phyloP scores from a whole-genome alignment of 2,888 invertebrate genomes.

The Lottia scabra region DNA sequence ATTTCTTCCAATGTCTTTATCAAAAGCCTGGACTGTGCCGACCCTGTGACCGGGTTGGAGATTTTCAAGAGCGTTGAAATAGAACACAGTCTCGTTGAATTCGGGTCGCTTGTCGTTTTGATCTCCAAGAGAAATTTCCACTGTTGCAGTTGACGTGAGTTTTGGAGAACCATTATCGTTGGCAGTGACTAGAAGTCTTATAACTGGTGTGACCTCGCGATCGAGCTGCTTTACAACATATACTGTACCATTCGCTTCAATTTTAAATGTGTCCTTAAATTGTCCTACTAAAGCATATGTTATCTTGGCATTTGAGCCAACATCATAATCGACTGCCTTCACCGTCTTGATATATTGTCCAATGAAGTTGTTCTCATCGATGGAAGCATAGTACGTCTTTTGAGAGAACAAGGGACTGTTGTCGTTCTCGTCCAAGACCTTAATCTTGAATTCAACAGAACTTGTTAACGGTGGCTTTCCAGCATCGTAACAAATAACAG shows the following conservation, averaged over 20 bases:
- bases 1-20: constrained; percentile 49
- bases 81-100: constrained; percentile 88
- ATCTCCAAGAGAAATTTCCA: constrained; percentile 55
- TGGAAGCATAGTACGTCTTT: constrained; percentile 34
- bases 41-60: constrained; percentile 52
- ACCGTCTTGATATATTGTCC: constrained; percentile 80
- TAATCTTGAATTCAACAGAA: constrained; percentile 47
- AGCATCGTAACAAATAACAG: constrained; percentile 75
- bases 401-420: constrained; percentile 86
- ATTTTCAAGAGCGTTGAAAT: constrained; percentile 73
- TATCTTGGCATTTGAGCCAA: constrained; percentile 92
- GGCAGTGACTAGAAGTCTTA: constrained; percentile 82
- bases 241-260: constrained; percentile 76
- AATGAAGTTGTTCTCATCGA: constrained; percentile 45
- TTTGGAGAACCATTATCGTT: constrained; percentile 42
- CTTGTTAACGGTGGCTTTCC: constrained; percentile 44
- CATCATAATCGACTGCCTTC: constrained; percentile 87
- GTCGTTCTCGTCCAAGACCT: constrained; percentile 89
- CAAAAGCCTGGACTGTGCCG: constrained; percentile 61
- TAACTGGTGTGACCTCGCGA: constrained; percentile 87
- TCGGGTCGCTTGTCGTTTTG: constrained; percentile 85
- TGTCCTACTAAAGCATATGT: constrained; percentile 84
- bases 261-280: constrained; percentile 88
- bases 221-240: constrained; percentile 74
- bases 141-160: constrained; percentile 54